Evolutionary conservation across 2,797 vertebrate species (phyloP), one percentile per base, ranked within the genome.

Genomic region (Sarcoramphus papa): DNA sequence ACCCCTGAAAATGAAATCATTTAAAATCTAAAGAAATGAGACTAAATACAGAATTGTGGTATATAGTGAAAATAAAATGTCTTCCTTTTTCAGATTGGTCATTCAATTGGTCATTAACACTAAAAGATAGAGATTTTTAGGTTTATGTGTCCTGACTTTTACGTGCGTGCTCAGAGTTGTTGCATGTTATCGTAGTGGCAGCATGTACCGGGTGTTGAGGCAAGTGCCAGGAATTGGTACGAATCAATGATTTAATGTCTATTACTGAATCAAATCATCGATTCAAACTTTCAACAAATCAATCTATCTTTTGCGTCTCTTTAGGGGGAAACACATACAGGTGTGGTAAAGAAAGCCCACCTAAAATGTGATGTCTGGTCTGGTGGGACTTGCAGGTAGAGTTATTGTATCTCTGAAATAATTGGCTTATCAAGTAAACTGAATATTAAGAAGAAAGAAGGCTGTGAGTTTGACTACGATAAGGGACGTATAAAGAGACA

Each of bases 81-180:
- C 7, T 50, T 28, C 10, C 10, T 74, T 92, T 59, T 56, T n/a
- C 56, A 68, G 12, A 23, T 3, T 16, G 31, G 47, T 28, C 31
- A 7, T 72, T 79, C n/a, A 10, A 4, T 12, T 79, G 45, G 21
- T 40, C 35, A 12, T n/a, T 48, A 70, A 41, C 24, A 16, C 17
- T 12, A 25, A 51, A 83, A 90, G 25, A 3, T 0, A 37, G 48
- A 27, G 20, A 5, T 37, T 30, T 51, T 48, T 27, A 14, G 30
- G 24, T 47, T 56, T 28, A 14, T 8, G 10, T n/a, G 17, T n/a
- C 18, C 59, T 85, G 54, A 35, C 18, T 65, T 74, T 12, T 12
- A 9, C 9, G 45, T 35, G 24, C 2, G 4, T 10, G 13, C 50
- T 65, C 3, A 0, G 59, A 24, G 30, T 12, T n/a, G 45, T 20